Conservation (phyloP, 2,888 invertebrate genomes). For the Clunio marinus region DNA sequence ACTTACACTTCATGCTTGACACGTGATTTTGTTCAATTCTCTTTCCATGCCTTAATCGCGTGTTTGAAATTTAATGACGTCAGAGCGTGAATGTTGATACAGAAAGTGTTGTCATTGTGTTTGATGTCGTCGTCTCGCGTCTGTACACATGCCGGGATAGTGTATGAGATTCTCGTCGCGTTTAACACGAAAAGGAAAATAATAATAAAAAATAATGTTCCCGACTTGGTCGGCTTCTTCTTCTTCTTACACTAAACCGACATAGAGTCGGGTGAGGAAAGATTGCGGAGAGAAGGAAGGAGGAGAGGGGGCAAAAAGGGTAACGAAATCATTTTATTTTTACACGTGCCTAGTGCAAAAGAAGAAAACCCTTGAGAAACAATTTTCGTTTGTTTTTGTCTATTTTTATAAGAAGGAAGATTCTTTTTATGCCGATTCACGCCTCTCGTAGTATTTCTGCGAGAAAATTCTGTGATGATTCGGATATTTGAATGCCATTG, state of each 20-base stretch:
- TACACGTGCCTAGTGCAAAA: conserved; percentile 27
- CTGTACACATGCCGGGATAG: not conserved
- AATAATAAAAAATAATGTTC: too few species aligned
- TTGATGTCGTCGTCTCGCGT: not conserved
- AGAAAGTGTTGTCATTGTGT: not conserved
- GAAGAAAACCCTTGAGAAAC: not conserved
- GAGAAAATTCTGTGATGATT: not conserved
- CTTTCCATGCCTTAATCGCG: conserved; percentile 29
- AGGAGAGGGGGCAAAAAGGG: not conserved
- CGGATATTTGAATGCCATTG: not conserved
- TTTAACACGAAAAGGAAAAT: too few species aligned
- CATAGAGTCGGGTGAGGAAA: not conserved
- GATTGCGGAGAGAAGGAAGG: not conserved
- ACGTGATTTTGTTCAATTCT: conserved; percentile 33
- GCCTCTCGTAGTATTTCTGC: not conserved
- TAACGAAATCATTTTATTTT: conserved; percentile 21
- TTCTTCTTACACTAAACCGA: not conserved
- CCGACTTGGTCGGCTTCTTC: too few species aligned
- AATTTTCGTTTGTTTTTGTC: not conserved
- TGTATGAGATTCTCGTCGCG: not conserved
- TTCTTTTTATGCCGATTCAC: not conserved
- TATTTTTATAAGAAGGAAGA: conserved; percentile 12
- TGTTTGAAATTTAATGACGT: conserved; percentile 28
- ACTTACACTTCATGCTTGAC: not conserved
- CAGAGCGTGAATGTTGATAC: conserved; percentile 25